A percentile compares a stretch with the other conserved stretches of the same genome.
phyloP scores from a whole-genome alignment of 2,888 invertebrate species.

The Arrhopalites spinosus region DNA sequence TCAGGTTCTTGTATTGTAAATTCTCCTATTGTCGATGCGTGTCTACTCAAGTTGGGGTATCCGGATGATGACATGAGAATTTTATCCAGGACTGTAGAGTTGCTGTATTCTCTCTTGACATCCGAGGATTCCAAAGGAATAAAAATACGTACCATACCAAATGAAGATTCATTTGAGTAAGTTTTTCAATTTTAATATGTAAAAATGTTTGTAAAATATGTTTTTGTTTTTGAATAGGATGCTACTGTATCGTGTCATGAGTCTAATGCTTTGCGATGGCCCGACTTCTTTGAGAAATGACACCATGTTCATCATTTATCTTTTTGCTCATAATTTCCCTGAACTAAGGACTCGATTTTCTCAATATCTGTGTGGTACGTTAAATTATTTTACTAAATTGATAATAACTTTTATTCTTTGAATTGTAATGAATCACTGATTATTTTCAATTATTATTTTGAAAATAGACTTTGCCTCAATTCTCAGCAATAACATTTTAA shows the following conservation, averaged over 20 bases:
- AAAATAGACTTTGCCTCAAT: slow-evolving; percentile 45
- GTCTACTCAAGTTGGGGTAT: slow-evolving; percentile 39
- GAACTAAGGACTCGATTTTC: slow-evolving; percentile 37
- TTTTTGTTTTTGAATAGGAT: slow-evolving; percentile 1
- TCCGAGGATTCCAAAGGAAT: slow-evolving; percentile 11
- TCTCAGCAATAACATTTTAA: slow-evolving; percentile 34
- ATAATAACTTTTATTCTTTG: no score
- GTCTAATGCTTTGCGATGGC: background rate
- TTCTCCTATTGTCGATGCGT: slow-evolving; percentile 40
- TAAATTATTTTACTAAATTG: background rate
- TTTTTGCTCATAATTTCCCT: slow-evolving; percentile 22
- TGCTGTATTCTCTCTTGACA: slow-evolving; percentile 40
- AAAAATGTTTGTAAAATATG: background rate
- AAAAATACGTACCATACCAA: background rate
- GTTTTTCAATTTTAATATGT: background rate
- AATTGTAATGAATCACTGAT: no score
- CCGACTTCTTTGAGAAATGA: background rate
- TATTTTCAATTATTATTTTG: background rate
- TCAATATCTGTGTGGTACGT: background rate
- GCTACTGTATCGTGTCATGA: slow-evolving; percentile 23
- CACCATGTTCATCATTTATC: slow-evolving; percentile 7
- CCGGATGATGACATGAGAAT: background rate
- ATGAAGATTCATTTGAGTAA: slow-evolving; percentile 44
- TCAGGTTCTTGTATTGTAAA: slow-evolving; percentile 31
- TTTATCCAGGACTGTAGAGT: slow-evolving; percentile 40